Evolutionary conservation across 2,797 vertebrate genomes (phyloP), one percentile per base, ranked within the genome.

Genomic region (Siniperca scherzeri): DNA sequence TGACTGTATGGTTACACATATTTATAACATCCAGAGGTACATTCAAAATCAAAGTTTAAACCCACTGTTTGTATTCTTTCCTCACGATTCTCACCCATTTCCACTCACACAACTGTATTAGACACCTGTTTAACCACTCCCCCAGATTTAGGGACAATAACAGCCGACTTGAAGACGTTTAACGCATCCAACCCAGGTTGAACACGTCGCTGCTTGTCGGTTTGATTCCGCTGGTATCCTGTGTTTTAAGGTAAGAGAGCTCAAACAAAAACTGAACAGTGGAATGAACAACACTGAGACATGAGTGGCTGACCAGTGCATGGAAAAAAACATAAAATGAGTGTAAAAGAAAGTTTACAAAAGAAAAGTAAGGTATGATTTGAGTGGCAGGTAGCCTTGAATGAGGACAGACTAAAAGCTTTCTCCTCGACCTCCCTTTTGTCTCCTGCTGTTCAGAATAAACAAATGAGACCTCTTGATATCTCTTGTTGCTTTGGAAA

Each of bases 221-320:
- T 66, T 42, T 57, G 78, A 64, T 55, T 81, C 79, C 8, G 11
- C 52, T 7, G 11, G 66, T 72, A 4, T 81, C 80, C 91, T 84
- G 89, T 33, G 42, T 77, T 79, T 80, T 40, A 27, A 73, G n/a
- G 40, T 40, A 61, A 79, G 56, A 36, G 36, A 38, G 67, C 55
- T 56, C 55, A 80, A 81, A 87, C 50, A 89, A 70, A 91, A 89
- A 87, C 76, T 55, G 48, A 85, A 87, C 25, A 8, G 50, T 88
- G 83, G 55, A 67, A 88, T 90, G 91, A 86, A 80, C 46, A 70
- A 89, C 53, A 88, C 60, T 53, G 87, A 92, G 77, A 88, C 73
- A 90, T 81, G 89, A 83, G 70, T 60, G 85, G 59, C 77, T 86
- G 60, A 27, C 17, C n/a, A 48, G 86, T 65, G 76, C 50, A 87